Evolutionary conservation across 1,140 invertebrate species (phyloP).

Genomic region (Lasioglossum baleicum): DNA sequence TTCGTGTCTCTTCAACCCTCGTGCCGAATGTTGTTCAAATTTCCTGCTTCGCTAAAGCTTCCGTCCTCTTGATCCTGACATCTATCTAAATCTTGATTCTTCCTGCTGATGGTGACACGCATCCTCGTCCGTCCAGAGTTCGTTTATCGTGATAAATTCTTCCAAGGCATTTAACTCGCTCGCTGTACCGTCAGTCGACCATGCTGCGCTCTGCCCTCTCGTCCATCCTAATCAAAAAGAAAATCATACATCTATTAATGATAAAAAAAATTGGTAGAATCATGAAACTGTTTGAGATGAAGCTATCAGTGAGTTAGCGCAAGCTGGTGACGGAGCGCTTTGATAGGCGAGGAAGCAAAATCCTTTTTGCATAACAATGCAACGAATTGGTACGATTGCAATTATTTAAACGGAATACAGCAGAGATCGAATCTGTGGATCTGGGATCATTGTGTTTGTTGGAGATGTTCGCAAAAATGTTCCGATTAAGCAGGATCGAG

Average conservation of each 20-base stretch:
- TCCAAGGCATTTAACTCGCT: conserved; percentile 60
- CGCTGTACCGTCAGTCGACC: conserved; percentile 76
- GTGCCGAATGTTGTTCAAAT: not conserved
- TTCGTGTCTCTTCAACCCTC: conserved; percentile 12
- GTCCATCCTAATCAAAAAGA: conserved; percentile 75
- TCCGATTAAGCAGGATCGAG: too few species aligned
- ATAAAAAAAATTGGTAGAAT: not conserved
- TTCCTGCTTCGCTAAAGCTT: not conserved
- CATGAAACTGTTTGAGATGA: not conserved
- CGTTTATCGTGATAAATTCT: conserved; percentile 44
- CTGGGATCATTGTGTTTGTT: not conserved
- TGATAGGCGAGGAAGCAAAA: not conserved
- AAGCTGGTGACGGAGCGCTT: conserved; percentile 16
- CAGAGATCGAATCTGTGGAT: too few species aligned
- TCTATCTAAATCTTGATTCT: conserved; percentile 36
- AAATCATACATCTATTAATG: conserved; percentile 27
- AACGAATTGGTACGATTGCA: too few species aligned
- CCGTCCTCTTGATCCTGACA: not conserved
- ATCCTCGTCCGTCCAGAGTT: conserved; percentile 55
- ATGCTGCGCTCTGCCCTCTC: conserved; percentile 77
- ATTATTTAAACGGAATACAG: too few species aligned
- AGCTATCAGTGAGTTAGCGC: conserved; percentile 12
- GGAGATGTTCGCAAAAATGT: not conserved
- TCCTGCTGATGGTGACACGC: conserved; percentile 31
- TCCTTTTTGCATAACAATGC: not conserved